A percentile compares a stretch with the other conserved stretches of the same genome.
phyloP scores from a whole-genome alignment of 2,797 vertebrate species.

The Pelochelys cantorii region DNA sequence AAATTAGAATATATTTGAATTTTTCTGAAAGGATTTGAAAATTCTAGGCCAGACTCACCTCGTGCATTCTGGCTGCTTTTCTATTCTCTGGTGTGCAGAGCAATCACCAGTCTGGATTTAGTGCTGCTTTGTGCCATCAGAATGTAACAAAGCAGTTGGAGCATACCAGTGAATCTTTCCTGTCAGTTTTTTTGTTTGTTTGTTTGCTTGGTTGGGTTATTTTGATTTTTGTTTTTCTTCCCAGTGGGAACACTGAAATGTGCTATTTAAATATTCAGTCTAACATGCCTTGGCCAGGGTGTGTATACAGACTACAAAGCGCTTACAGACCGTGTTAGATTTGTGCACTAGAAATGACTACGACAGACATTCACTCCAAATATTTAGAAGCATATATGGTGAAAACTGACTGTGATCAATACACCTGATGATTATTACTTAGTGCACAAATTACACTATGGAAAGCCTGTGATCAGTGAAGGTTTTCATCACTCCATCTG shows the following conservation, averaged over 20 bases:
- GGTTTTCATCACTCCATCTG: neutral
- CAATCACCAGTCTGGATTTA: neutral
- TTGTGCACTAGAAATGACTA: neutral
- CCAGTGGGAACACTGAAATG: neutral
- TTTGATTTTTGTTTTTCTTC: neutral
- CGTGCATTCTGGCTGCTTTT: neutral
- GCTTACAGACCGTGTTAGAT: neutral
- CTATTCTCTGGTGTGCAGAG: neutral
- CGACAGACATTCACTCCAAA: neutral
- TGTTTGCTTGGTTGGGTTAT: accelerated
- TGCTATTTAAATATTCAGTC: neutral
- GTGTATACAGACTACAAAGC: neutral
- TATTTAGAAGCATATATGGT: neutral
- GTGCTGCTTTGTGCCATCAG: neutral
- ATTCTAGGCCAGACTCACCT: neutral
- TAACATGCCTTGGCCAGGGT: neutral
- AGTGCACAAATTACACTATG: neutral
- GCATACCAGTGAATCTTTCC: neutral
- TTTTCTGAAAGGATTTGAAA: neutral
- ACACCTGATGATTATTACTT: neutral
- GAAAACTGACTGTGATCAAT: neutral
- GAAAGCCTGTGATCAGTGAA: neutral
- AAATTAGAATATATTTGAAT: conserved; percentile 3
- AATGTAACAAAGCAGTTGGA: neutral
- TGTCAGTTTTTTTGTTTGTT: neutral